Evolutionary conservation across 2,797 vertebrate species (phyloP).

Genomic region (Spinus pinus): DNA sequence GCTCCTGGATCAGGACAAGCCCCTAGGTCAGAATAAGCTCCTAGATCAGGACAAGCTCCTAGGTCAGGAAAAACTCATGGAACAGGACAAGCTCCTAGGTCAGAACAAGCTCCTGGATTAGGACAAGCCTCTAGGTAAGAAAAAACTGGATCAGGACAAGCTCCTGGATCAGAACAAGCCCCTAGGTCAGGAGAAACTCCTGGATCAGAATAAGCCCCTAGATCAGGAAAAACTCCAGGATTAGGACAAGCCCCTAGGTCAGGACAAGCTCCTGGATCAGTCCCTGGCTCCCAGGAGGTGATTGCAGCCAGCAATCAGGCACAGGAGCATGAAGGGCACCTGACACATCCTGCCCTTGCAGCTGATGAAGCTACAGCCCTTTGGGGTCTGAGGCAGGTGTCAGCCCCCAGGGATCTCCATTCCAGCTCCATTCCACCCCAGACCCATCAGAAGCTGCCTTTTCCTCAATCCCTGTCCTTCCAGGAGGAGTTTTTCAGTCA

Average conservation of each 20-base stretch:
- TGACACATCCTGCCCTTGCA: accelerated
- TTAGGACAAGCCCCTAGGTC: not conserved
- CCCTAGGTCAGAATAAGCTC: not conserved
- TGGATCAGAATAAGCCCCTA: accelerated
- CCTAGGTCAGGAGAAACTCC: accelerated
- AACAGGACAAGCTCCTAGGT: accelerated
- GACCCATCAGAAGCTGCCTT: not conserved
- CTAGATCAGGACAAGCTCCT: not conserved
- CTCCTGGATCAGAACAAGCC: accelerated
- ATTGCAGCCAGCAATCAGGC: not conserved
- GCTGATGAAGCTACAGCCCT: accelerated
- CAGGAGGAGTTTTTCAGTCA: not conserved
- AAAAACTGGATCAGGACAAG: too few relatives aligned
- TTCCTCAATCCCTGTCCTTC: not conserved
- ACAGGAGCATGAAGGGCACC: not conserved
- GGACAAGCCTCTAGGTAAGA: not conserved
- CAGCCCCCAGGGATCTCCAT: not conserved
- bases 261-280: not conserved
- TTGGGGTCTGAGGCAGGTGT: not conserved
- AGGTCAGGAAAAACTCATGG: accelerated
- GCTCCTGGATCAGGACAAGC: not conserved
- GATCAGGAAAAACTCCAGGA: accelerated
- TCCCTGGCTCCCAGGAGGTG: not conserved
- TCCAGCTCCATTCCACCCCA: not conserved
- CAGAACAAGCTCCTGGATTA: accelerated